Conservation (phyloP, 37 sponge, comb jelly and placozoan genomes). For the Theonella swinhoei region DNA sequence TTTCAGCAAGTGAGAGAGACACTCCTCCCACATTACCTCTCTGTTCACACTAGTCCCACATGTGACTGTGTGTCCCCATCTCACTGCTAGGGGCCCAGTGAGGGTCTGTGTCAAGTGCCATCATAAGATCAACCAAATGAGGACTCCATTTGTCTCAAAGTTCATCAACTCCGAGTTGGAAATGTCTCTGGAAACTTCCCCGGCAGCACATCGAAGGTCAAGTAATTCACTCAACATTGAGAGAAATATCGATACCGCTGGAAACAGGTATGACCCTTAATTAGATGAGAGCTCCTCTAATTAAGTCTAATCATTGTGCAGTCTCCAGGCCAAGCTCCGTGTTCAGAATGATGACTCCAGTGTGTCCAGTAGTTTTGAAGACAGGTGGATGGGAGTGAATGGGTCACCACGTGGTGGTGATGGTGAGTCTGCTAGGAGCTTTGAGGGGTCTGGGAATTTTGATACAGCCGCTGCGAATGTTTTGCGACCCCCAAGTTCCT, state of each 20-base stretch:
- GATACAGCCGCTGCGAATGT: not conserved
- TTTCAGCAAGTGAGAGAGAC: constrained; percentile 57
- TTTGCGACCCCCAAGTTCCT: not conserved
- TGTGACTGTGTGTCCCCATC: not conserved
- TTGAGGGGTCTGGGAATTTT: not conserved
- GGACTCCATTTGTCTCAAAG: constrained; percentile 42
- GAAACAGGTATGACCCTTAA: constrained; percentile 27
- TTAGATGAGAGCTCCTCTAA: constrained; percentile 1
- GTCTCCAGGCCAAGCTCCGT: constrained; percentile 27
- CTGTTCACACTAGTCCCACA: not conserved
- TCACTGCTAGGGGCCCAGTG: constrained; percentile 44
- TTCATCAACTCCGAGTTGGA: constrained; percentile 51
- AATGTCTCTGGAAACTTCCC: not conserved
- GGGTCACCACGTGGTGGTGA: not conserved
- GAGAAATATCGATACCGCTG: constrained; percentile 9
- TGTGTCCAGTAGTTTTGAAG: not conserved
- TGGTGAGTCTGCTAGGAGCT: not conserved
- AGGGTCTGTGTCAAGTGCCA: constrained; percentile 59
- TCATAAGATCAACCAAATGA: constrained; percentile 17
- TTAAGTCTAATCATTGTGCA: not conserved
- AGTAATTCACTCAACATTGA: constrained; percentile 52
- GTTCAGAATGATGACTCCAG: constrained; percentile 12
- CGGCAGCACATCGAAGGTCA: not conserved
- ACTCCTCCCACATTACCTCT: not conserved
- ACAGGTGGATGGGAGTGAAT: not conserved